Evolutionary conservation across 35 echinoderm and acorn worm species (phyloP), one percentile per base, ranked within the genome.

Genomic region (Acanthaster planci): DNA sequence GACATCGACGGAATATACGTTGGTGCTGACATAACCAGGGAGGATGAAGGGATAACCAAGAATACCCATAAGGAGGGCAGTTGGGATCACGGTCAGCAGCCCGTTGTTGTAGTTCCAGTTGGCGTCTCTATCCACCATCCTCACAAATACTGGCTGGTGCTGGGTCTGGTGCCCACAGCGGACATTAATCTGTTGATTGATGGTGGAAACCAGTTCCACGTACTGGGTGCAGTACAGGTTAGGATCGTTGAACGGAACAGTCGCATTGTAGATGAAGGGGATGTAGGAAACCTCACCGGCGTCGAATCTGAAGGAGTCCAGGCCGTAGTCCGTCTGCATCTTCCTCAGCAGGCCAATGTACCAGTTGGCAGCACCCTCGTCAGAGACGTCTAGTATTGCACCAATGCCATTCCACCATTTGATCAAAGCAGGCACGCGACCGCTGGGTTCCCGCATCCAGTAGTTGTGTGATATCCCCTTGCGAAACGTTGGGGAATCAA

Each of bases 21-120:
- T 93, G 0, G 87, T 88, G 52, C 95, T 85, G 9, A 93, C 87
- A 47, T 89, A 82, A 40, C 86, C 78, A 7, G 95, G 95, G 9
- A 97, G 37, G 22, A 97, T 90, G 77, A 91, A 97, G 0, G 95
- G 95, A 58, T 97, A 97, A 18, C 95, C 95, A 32, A 97, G 75
- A 17, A 97, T 52, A 9, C 95, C 88, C 78, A 85, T 80, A 17
- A 86, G 55, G 7, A 97, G 56, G 6, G 85, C 72, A 38, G 91
- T 60, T 1, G 95, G 95, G 31, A 97, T 97, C 44, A 98, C 77
- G 19, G 88, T 87, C 47, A 82, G 55, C 0, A 98, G 67, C 19
- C 95, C 95, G 82, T 98, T 94, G 31, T 90, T 67, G 52, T 75
- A 51, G 37, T 86, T 57, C 95, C 95, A 98, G 0, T 52, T 60